Evolutionary conservation across 2,888 invertebrate genomes (phyloP), one percentile per base, ranked within the genome.

Genomic region (Apodemia zela): DNA sequence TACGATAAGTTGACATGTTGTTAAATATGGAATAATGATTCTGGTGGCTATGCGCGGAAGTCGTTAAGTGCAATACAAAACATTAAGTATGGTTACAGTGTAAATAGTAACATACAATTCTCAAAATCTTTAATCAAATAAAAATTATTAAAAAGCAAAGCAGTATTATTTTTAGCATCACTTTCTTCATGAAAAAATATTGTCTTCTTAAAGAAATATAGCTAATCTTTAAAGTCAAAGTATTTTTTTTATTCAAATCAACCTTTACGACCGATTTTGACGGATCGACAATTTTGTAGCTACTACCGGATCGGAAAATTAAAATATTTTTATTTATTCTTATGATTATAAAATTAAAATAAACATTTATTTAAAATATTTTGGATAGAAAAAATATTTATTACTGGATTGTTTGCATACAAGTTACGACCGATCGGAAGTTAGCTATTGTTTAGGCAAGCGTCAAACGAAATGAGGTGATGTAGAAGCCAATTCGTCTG

Each of bases 1-100:
- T 65, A 72, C 81, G 78, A 83, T 81, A 83, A 79, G 79, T 75
- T 82, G 85, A 82, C 82, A 84, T 78, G 73, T 78, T 78, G 76
- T 81, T 81, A 77, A 84, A 80, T 81, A 79, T 74, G 76, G 73
- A 75, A 25, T 49, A 15, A 58, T 59, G 47, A 47, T 42, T 59
- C 21, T 59, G 29, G 45, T 62, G 35, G 62, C 45, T 58, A 17
- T 62, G 58, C 6, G 45, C 58, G 62, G 35, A 61, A 21, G 42
- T 38, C 17, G 33, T 45, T 21, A 29, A 49, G 15, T 15, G 33
- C 49, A 61, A 60, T 29, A 25, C 6, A 47, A 17, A 49, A 33
- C 3, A 45, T 45, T 45, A 6, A 38, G 38, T 38, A 38, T 38
- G 3, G 11, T 10, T 45, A 45, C 38, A 38, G 42, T 42, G 15